Conservation (phyloP, 2,888 invertebrate species). For the Lordiphosa andalusiaca region DNA sequence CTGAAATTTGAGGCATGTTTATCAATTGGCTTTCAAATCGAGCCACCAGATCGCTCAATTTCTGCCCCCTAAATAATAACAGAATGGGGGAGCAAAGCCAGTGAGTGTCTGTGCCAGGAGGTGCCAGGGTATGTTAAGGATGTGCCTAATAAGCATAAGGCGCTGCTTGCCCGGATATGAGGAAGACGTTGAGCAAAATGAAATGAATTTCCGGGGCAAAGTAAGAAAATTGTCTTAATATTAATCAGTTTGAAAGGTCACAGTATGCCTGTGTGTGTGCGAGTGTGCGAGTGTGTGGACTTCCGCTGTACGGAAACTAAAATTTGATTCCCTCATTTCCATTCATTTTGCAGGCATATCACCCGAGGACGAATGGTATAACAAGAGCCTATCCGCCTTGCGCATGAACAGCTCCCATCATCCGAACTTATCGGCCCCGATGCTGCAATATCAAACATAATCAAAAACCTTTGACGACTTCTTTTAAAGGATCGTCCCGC, state of each 20-base stretch:
- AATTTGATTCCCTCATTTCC: slow-evolving; percentile 21
- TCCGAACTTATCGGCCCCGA: slow-evolving; percentile 96
- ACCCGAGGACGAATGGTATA: slow-evolving; percentile 98
- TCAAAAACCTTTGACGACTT: slow-evolving; percentile 82
- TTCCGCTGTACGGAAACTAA: slow-evolving; percentile 50
- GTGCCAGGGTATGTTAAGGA: too few species aligned
- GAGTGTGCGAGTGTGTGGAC: slow-evolving; percentile 7
- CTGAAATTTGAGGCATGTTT: too few species aligned
- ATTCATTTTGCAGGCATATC: slow-evolving; percentile 87
- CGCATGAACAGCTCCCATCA: slow-evolving; percentile 98
- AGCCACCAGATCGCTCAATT: too few species aligned
- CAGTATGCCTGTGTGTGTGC: slow-evolving; percentile 15
- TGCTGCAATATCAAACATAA: slow-evolving; percentile 99
- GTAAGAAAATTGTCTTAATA: slow-evolving; percentile 15
- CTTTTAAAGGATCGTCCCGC: slow-evolving; percentile 76
- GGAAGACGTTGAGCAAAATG: slow-evolving; percentile 5
- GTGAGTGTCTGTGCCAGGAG: too few species aligned
- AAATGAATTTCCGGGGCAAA: slow-evolving; percentile 51
- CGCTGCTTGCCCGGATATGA: slow-evolving; percentile 42
- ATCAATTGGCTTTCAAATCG: too few species aligned
- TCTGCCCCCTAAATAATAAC: too few species aligned
- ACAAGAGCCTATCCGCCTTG: slow-evolving; percentile 97
- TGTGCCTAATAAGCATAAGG: too few species aligned
- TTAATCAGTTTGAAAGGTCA: slow-evolving; percentile 6
- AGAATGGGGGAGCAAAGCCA: too few species aligned